These are phyloP conservation scores for Paracentrotus lividus DNA, from an alignment of 53 echinoderm and acorn worm genomes.

Conservation along the genomic window DNA sequence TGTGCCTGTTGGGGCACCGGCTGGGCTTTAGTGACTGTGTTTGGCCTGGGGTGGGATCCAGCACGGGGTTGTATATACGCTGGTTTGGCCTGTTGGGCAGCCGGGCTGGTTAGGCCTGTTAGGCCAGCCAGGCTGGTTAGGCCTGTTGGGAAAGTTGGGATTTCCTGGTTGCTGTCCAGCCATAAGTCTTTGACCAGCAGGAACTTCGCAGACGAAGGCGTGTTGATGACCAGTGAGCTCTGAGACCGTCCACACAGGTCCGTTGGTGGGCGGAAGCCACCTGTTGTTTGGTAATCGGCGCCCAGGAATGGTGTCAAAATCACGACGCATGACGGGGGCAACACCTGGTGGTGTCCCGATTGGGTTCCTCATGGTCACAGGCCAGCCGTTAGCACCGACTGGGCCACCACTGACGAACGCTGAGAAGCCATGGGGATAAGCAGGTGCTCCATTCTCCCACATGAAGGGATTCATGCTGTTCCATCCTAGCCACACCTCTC, in stretches of 20 bases:
- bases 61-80: too few relatives aligned
- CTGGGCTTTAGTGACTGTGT: too few relatives aligned
- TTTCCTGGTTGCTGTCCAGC: not conserved
- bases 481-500: conserved; percentile 68
- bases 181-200: not conserved
- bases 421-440: conserved; percentile 49
- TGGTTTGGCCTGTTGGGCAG: not conserved
- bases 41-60: too few relatives aligned
- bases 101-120: conserved; percentile 3
- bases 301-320: conserved; percentile 39
- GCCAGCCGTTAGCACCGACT: conserved; percentile 23
- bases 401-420: conserved; percentile 61
- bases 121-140: not conserved
- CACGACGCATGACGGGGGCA: conserved; percentile 58
- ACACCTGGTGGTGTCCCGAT: not conserved
- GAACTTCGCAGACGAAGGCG: conserved; percentile 72
- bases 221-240: conserved; percentile 67
- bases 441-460: conserved; percentile 75
- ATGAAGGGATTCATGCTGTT: conserved; percentile 51
- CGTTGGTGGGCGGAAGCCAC: not conserved
- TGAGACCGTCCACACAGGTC: conserved; percentile 20
- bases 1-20: not conserved
- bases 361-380: not conserved
- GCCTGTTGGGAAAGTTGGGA: conserved; percentile 21
- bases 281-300: not conserved